phyloP scores from a whole-genome alignment of 2,113 vertebrate genomes.

The Pampusana beccarii region DNA sequence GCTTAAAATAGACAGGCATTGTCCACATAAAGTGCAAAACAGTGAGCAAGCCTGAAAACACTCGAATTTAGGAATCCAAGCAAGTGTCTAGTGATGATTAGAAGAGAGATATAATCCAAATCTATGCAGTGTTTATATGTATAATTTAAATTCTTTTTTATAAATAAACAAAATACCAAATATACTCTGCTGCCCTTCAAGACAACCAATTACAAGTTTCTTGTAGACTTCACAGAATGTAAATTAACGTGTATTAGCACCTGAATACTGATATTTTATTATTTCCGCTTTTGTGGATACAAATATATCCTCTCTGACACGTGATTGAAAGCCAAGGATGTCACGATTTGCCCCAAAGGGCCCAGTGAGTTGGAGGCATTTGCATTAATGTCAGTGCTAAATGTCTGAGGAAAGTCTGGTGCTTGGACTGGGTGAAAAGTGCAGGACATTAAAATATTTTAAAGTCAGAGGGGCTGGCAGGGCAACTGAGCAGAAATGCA shows the following conservation, averaged over 20 bases:
- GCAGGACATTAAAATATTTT: conserved; percentile 62
- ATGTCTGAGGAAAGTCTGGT: conserved; percentile 35
- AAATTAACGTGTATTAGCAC: conserved; percentile 38
- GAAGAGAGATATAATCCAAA: background rate
- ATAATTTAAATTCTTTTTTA: conserved; percentile 47
- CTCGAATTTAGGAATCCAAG: background rate
- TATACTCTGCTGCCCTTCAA: conserved; percentile 44
- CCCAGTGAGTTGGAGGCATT: conserved; percentile 18
- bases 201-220: conserved; percentile 52
- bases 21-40: background rate
- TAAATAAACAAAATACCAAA: conserved; percentile 51
- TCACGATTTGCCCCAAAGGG: conserved; percentile 39
- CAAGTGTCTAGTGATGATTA: background rate
- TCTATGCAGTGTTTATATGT: conserved; percentile 4
- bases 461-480: conserved; percentile 37
- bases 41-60: background rate
- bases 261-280: conserved; percentile 56
- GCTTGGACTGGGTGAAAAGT: conserved; percentile 55
- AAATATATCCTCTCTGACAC: background rate
- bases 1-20: background rate
- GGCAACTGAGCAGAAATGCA: conserved; percentile 38
- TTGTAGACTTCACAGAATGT: conserved; percentile 39
- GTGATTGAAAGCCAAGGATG: conserved; percentile 36
- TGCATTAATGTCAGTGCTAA: conserved; percentile 59
- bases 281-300: conserved; percentile 20